A percentile compares a stretch with the other conserved stretches of the same genome.
These are phyloP conservation scores for Zelostemma sp. DNA, from an alignment of 1,140 invertebrate species.

Conservation along the genomic window DNA sequence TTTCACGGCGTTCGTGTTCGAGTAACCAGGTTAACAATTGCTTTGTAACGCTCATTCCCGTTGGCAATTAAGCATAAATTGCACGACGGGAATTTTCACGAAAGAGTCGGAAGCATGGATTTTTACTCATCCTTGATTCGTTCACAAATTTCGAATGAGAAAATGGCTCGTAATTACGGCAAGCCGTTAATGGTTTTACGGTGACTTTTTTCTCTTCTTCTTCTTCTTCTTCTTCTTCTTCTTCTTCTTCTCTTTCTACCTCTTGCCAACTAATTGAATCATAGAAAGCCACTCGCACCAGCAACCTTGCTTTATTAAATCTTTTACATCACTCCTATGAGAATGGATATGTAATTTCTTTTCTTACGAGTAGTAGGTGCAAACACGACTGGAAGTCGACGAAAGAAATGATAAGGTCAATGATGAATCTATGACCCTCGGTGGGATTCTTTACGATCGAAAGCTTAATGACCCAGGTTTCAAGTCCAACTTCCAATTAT, in stretches of 20 bases:
- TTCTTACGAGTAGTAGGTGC: no score
- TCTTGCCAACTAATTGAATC: not conserved
- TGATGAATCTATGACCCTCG: not conserved
- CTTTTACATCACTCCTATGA: not conserved
- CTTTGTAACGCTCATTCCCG: not conserved
- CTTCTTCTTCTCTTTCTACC: not conserved
- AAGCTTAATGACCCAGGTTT: not conserved
- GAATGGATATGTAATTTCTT: no score
- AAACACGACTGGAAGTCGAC: not conserved
- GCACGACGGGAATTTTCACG: not conserved
- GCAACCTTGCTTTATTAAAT: no score
- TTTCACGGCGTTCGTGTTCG: not conserved
- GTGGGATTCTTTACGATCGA: not conserved
- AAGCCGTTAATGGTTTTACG: not conserved
- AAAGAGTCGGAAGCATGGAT: not conserved
- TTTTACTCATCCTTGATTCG: not conserved
- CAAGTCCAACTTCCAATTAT: not conserved
- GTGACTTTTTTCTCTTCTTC: not conserved
- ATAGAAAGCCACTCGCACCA: not conserved
- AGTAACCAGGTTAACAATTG: slow-evolving; percentile 3
- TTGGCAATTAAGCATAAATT: not conserved
- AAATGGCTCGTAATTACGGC: not conserved
- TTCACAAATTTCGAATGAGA: slow-evolving; percentile 5
- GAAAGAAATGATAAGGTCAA: not conserved
- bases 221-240: not conserved